These are phyloP conservation scores for Monodelphis domestica DNA, from an alignment of 2,797 vertebrate genomes.

Conservation along the genomic window DNA sequence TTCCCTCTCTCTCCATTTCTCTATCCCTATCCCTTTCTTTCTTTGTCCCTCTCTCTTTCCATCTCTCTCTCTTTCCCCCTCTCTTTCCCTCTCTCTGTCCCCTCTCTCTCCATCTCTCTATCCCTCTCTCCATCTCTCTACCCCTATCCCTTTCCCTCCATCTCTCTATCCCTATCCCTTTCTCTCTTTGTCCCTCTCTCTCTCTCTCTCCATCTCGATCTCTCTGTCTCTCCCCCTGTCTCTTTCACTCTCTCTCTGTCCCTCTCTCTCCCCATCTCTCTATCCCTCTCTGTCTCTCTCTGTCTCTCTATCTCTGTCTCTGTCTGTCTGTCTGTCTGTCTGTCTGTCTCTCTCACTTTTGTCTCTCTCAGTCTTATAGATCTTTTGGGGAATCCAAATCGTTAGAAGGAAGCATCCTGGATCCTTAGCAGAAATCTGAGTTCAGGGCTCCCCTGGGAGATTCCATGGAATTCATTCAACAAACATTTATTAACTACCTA, in stretches of 20 bases:
- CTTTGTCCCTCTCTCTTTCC: too few relatives aligned
- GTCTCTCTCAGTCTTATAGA: background rate
- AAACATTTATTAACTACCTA: background rate
- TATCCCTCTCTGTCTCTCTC: too few relatives aligned
- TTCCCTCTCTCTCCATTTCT: background rate
- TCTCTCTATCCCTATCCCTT: background rate
- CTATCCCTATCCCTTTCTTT: background rate
- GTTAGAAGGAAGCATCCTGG: too few relatives aligned
- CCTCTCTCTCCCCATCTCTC: too few relatives aligned
- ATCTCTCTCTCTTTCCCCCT: background rate
- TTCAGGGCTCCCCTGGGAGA: background rate
- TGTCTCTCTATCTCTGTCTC: too few relatives aligned
- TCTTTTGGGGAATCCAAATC: too few relatives aligned
- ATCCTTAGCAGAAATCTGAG: background rate
- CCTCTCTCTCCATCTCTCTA: too few relatives aligned
- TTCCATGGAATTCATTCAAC: background rate
- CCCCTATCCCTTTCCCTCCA: background rate
- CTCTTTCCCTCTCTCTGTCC: background rate
- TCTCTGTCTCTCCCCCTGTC: background rate
- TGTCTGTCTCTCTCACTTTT: background rate
- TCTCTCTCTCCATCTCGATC: too few relatives aligned
- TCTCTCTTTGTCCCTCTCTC: background rate
- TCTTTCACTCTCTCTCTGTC: background rate
- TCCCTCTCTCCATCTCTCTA: background rate
- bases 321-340: too few relatives aligned